Evolutionary conservation across 2,797 vertebrate genomes (phyloP), one percentile per base, ranked within the genome.

Genomic region (Cyclopterus lumpus): DNA sequence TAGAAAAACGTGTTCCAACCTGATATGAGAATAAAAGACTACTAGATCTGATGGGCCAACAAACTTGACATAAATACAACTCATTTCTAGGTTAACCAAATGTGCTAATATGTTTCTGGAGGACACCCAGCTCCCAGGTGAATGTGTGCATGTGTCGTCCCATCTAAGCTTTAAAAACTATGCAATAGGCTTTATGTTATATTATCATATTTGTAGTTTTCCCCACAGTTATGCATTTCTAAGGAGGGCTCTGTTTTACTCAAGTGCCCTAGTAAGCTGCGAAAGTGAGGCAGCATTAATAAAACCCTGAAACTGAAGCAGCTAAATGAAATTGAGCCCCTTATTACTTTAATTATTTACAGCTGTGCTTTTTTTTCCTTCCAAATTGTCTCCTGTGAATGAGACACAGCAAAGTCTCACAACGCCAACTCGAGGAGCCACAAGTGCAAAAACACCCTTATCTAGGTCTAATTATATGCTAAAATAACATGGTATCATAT

Each of bases 61-160:
- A 4, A 73, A 6, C 18, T 4, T 15, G 1, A 9, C 5, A 38
- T 26, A 34, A 26, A 73, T 82, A 63, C 53, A 79, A 80, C 70
- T 71, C 5, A 28, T 61, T 59, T 69, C 49, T 42, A 57, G 8
- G 42, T 71, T 66, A 53, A 59, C 15, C 63, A 67, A 70, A 75
- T 0, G 48, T 22, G 2, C 51, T 46, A 38, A 12, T 64, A 5
- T 58, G 22, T 38, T 44, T 36, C 22, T 48, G 36, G 4, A 73
- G 34, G 28, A 26, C 46, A 2, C 18, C 8, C 10, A 4, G 26
- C 44, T 67, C 26, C 24, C 62, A 58, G 42, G 20, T 49, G 36
- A 46, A 22, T 20, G 15, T 3, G 8, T 7, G 20, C 26, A 11
- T 40, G 28, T 20, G 6, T 71, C 14, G 1, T 49, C 9, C 15